These are phyloP conservation scores for Diachrysia chrysitis DNA, from an alignment of 2,888 invertebrate species.

Conservation along the genomic window DNA sequence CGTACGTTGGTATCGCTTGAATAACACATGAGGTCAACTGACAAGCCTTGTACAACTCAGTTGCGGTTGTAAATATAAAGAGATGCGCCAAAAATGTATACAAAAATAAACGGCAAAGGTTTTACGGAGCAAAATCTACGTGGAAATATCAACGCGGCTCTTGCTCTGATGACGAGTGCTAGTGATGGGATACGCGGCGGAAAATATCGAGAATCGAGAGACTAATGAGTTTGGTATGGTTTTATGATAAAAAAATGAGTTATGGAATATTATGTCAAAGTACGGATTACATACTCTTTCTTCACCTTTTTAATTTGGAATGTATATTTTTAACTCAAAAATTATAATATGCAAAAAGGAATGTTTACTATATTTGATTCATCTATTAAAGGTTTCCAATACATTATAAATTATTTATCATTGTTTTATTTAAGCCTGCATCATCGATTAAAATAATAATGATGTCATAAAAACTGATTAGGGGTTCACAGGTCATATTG, in stretches of 20 bases:
- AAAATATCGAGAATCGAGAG: conserved; percentile 61
- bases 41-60: conserved; percentile 63
- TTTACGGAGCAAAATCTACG: conserved; percentile 88
- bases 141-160: conserved; percentile 87
- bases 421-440: not conserved
- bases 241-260: too few species aligned
- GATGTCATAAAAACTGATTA: conserved; percentile 5
- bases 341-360: not conserved
- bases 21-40: conserved; percentile 60
- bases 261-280: not conserved
- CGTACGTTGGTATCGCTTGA: conserved; percentile 35
- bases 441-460: conserved; percentile 5
- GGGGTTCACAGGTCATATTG: conserved; percentile 3
- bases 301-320: too few species aligned
- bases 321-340: not conserved
- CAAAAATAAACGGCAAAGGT: conserved; percentile 86
- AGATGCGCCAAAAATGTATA: conserved; percentile 84
- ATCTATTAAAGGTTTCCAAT: not conserved
- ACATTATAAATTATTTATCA: not conserved
- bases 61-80: conserved; percentile 81
- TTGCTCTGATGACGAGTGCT: conserved; percentile 86
- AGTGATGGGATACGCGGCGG: conserved; percentile 68
- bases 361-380: not conserved
- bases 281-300: too few species aligned
- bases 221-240: not conserved